Base-by-base conservation (phyloP, 2,888 invertebrate genomes). In the Coronaproctus castanopsis region DNA sequence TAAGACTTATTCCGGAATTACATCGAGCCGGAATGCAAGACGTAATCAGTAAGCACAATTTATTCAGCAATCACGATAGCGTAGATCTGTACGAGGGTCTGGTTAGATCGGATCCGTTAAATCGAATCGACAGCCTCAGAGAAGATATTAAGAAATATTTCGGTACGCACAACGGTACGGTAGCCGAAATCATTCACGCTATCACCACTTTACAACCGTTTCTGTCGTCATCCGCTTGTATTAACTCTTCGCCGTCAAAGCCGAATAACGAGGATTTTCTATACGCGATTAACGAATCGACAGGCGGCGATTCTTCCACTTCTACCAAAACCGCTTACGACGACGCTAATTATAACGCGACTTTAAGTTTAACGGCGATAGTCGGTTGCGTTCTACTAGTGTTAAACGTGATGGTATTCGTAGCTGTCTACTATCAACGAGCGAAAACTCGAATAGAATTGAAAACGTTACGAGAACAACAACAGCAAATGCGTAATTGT, bases 1-100 rank as follows among this genome's bases (percentile, higher is more conserved):
- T 93, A 8, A 84, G 93, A 3, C 78, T 95, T 5, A 87, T 96
- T 54, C 95, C 95, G 0, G 92, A 93, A 71, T 77, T 89, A 0
- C 88, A 89, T 70, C 77, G 87, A 58, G 66, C 68, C 24, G 88
- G 88, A 2, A 88, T 88, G 87, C 88, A 87, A 68, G 88, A 88
- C 71, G 87, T 87, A 8, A 85, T 86, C 52, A 83, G 85, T 1
- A 77, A 85, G 54, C 89, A 91, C 74, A 92, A 93, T 73, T 79
- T 91, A 65, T 88, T 93, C 73, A 80, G 85, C 65, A 85, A 89
- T 74, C 86, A 90, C 73, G 85, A 88, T 70, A 89, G 91, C 71
- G 83, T 84, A 65, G 85, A 85, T 63, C 75, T 91, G 22, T 93
- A 92, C 74, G 92, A 92, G 70, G 91, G 91, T 55, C 79, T 85